Conservation (phyloP, 2,888 invertebrate species). For the Drosophila nigricruria region DNA sequence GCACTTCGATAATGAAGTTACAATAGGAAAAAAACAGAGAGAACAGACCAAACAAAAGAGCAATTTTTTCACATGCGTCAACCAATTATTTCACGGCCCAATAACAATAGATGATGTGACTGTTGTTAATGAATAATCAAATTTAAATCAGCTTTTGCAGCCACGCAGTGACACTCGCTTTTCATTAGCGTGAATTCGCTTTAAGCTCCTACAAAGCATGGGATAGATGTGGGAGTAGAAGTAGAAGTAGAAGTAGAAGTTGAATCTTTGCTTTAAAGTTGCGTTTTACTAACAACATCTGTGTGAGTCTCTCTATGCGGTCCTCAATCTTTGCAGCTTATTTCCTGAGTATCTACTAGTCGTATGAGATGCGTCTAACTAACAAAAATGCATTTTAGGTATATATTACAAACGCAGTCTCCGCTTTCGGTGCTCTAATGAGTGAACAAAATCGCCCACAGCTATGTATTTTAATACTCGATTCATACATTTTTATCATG, state of each 20-base stretch:
- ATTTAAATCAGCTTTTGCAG: not conserved
- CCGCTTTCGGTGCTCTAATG: not conserved
- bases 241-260: not conserved
- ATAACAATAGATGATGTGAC: not conserved
- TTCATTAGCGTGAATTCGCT: not conserved
- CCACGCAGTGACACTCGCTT: not conserved
- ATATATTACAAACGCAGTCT: not conserved
- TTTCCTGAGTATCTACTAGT: not conserved
- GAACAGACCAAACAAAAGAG: not conserved
- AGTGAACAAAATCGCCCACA: slow-evolving; percentile 1
- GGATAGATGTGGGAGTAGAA: not conserved
- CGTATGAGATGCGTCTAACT: fast-evolving
- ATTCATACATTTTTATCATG: not conserved
- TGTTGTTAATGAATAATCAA: not conserved
- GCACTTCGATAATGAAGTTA: not conserved
- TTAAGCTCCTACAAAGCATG: not conserved
- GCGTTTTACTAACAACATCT: too few species aligned
- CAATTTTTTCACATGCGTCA: not conserved
- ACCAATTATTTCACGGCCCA: not conserved
- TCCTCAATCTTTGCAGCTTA: not conserved
- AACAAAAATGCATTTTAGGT: not conserved
- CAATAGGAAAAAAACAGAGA: not conserved
- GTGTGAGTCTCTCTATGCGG: not conserved
- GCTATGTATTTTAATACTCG: not conserved
- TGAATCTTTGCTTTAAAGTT: too few species aligned